Percentiles rank a stretch among this genome's conserved stretches.
Conservation (phyloP, 2,797 vertebrate species). For the Squalus acanthias region DNA sequence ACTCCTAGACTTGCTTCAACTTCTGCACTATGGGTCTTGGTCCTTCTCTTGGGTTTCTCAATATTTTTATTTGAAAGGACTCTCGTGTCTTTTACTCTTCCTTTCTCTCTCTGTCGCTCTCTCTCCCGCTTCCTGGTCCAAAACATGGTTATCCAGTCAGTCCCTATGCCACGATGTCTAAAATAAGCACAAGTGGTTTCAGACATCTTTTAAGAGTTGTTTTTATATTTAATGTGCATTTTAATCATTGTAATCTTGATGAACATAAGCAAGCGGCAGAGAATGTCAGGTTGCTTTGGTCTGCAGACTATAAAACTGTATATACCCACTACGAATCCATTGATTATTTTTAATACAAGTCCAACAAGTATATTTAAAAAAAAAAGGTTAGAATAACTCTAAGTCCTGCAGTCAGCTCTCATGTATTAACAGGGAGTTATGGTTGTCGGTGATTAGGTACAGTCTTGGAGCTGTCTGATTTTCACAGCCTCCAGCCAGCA, state of each 20-base stretch:
- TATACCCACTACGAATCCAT: too few relatives aligned
- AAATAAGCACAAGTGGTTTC: not conserved
- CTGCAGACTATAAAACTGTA: not conserved
- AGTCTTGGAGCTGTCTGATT: not conserved
- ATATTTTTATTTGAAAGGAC: not conserved
- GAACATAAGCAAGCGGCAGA: not conserved
- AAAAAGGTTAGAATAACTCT: too few relatives aligned
- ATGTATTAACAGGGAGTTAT: not conserved
- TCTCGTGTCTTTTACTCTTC: not conserved
- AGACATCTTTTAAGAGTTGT: not conserved
- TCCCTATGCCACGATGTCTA: not conserved
- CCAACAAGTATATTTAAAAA: too few relatives aligned
- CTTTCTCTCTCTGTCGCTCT: not conserved
- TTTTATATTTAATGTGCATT: not conserved
- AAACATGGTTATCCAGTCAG: not conserved
- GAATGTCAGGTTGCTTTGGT: not conserved
- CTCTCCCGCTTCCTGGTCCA: not conserved
- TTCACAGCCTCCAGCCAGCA: not conserved
- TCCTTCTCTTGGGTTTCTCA: not conserved
- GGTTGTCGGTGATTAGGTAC: not conserved
- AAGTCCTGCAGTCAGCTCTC: not conserved
- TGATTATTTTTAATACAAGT: too few relatives aligned
- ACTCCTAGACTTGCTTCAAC: not conserved
- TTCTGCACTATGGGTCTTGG: not conserved
- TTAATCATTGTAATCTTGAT: not conserved